phyloP scores from a whole-genome alignment of 2,113 vertebrate genomes.

The Sorex fumeus region DNA sequence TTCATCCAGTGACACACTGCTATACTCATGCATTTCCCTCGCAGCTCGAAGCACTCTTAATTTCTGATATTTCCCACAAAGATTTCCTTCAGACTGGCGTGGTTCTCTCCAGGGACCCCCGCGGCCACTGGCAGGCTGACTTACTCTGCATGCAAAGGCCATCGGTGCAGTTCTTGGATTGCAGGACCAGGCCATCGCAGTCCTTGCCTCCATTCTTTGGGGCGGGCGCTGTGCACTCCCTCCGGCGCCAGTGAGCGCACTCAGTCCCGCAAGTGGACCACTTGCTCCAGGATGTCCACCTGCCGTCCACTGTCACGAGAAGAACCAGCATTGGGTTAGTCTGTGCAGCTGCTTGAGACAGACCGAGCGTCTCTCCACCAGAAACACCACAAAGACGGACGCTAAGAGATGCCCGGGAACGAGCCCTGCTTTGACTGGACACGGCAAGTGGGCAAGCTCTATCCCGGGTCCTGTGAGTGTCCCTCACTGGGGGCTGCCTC shows the following conservation, averaged over 20 bases:
- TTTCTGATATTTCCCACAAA: constrained; percentile 11
- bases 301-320: constrained; percentile 93
- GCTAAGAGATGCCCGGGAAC: background rate
- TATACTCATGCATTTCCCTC: background rate
- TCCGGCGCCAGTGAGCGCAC: constrained; percentile 97
- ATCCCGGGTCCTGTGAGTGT: too few relatives aligned
- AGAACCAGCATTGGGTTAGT: constrained; percentile 14
- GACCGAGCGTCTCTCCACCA: background rate
- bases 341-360: background rate
- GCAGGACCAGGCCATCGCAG: constrained; percentile 94
- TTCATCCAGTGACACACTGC: background rate
- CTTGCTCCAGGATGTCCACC: constrained; percentile 97
- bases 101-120: background rate
- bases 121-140: constrained; percentile 71
- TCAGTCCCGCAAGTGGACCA: constrained; percentile 98
- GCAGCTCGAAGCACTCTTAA: constrained; percentile 3
- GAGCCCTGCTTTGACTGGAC: background rate
- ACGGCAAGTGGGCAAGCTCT: accelerated
- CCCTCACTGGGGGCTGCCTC: background rate
- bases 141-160: constrained; percentile 98
- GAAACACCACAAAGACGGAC: background rate
- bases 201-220: constrained; percentile 97
- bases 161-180: constrained; percentile 97
- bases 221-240: constrained; percentile 94
- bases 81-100: background rate